A percentile compares a stretch with the other conserved stretches of the same genome.
Evolutionary conservation across 2,888 invertebrate species (phyloP).

Genomic region (Diogma glabrata): DNA sequence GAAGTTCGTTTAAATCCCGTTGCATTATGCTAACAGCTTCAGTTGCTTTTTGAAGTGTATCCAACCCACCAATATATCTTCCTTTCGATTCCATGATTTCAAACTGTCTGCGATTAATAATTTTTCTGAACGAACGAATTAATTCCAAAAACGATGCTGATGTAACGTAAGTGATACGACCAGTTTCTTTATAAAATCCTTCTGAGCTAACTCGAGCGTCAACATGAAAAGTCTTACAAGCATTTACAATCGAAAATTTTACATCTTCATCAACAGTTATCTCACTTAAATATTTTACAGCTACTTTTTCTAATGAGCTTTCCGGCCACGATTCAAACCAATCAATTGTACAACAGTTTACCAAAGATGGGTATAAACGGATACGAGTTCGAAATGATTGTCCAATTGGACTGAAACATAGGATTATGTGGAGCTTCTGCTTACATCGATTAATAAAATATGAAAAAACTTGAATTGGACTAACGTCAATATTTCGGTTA

Average conservation of each 20-base stretch:
- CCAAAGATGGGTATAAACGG: constrained; percentile 78
- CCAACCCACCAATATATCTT: constrained; percentile 67
- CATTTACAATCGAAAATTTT: constrained; percentile 55
- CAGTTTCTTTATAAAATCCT: constrained; percentile 50
- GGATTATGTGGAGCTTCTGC: constrained; percentile 69
- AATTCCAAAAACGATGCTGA: constrained; percentile 82
- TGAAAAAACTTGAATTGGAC: constrained; percentile 64
- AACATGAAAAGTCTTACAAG: constrained; percentile 82
- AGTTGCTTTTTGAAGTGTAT: constrained; percentile 69
- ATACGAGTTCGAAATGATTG: constrained; percentile 67
- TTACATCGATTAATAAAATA: constrained; percentile 69
- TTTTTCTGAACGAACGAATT: constrained; percentile 62
- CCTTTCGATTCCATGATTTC: constrained; percentile 61
- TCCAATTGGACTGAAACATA: constrained; percentile 69
- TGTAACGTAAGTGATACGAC: constrained; percentile 74
- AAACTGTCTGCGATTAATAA: constrained; percentile 57
- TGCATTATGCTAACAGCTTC: constrained; percentile 72
- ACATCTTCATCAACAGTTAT: constrained; percentile 48
- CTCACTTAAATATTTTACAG: constrained; percentile 56
- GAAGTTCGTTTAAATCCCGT: constrained; percentile 63
- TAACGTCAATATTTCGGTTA: constrained; percentile 74
- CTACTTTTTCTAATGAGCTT: constrained; percentile 74
- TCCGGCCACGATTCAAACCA: constrained; percentile 89
- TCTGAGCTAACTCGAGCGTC: constrained; percentile 53
- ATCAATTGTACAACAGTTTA: constrained; percentile 88